These are phyloP conservation scores for Mythimna impura DNA, from an alignment of 2,888 invertebrate genomes.

Conservation along the genomic window DNA sequence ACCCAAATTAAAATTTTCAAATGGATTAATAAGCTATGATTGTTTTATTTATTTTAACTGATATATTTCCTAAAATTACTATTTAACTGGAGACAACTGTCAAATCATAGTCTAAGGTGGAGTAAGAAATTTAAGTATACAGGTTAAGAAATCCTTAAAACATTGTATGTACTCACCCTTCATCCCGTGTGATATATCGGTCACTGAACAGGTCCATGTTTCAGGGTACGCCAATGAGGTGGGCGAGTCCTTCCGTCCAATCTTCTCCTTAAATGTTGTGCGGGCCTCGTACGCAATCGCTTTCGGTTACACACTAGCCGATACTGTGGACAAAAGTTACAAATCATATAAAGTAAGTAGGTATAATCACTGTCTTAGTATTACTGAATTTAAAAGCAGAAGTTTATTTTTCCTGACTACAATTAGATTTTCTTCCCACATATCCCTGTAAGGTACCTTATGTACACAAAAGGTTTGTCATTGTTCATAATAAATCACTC, in stretches of 20 bases:
- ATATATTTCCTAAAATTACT: background rate
- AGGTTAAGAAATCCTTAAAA: background rate
- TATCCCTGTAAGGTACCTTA: no score
- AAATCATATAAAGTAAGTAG: slow-evolving; percentile 91
- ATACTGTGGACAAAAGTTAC: slow-evolving; percentile 94
- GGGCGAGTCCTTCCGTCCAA: slow-evolving; percentile 97
- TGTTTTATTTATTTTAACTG: background rate
- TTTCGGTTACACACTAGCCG: slow-evolving; percentile 96
- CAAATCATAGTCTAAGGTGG: background rate
- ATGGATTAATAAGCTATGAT: background rate
- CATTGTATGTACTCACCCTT: slow-evolving; percentile 74
- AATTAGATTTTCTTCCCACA: no score
- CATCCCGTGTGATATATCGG: slow-evolving; percentile 84
- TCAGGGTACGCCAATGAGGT: slow-evolving; percentile 99
- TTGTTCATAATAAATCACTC: no score
- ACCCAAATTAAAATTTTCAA: background rate
- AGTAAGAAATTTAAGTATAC: background rate
- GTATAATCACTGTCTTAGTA: background rate
- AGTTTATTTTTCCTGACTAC: no score
- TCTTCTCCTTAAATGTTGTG: slow-evolving; percentile 93
- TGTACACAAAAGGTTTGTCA: no score
- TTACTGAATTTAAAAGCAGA: no score
- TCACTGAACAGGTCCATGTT: slow-evolving; percentile 87
- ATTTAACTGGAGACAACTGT: background rate
- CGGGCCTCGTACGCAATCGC: slow-evolving; percentile 94